Conservation (phyloP, 2,113 vertebrate species). For the Martes martes region DNA sequence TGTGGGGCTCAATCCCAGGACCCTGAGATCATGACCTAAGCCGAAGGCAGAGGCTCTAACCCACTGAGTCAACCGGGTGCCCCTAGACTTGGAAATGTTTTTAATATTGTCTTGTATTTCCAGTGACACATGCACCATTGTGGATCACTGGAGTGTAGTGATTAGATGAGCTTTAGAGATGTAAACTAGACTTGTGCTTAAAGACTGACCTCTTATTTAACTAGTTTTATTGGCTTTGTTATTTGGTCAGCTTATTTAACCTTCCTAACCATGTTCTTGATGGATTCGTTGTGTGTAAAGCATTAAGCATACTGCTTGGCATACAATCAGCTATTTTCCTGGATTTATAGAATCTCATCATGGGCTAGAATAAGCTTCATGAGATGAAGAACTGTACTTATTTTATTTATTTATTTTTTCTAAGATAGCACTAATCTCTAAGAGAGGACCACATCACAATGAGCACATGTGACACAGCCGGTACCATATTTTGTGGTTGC, state of each 20-base stretch:
- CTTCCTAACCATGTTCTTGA: background rate
- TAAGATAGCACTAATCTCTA: background rate
- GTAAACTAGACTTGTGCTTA: background rate
- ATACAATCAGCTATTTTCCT: background rate
- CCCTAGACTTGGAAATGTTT: background rate
- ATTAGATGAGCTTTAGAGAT: background rate
- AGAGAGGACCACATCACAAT: background rate
- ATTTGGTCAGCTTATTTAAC: background rate
- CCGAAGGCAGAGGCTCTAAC: no score
- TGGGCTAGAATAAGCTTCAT: background rate
- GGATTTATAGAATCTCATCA: background rate
- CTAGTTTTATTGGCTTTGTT: background rate
- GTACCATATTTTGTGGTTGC: fast-evolving
- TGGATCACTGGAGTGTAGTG: background rate
- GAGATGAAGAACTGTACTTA: background rate
- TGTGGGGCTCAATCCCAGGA: no score
- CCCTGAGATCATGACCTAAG: no score
- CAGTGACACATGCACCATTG: background rate
- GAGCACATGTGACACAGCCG: background rate
- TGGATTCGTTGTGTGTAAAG: background rate
- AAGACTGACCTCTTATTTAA: background rate
- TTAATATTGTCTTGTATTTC: background rate
- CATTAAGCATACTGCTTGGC: background rate
- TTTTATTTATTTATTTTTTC: background rate
- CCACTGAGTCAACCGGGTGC: no score